A percentile compares a stretch with the other conserved stretches of the same genome.
These are phyloP conservation scores for Panopea generosa DNA, from an alignment of 2,888 invertebrate species.

Conservation along the genomic window DNA sequence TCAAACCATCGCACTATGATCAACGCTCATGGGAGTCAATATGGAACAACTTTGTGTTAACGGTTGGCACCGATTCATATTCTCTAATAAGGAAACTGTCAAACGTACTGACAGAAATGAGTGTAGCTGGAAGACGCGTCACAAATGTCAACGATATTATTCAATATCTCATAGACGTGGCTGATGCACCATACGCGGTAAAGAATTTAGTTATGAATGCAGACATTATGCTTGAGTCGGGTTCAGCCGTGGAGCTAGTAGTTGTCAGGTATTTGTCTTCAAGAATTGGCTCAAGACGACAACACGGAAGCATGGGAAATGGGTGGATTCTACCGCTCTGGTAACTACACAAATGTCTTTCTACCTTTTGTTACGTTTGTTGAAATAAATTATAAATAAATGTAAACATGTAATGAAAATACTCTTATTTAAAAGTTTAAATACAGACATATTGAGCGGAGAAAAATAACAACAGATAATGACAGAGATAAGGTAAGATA, in stretches of 20 bases:
- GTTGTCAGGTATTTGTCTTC: conserved; percentile 19
- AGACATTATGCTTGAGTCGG: conserved; percentile 7
- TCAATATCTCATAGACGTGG: conserved; percentile 20
- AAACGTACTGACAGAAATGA: conserved; percentile 32
- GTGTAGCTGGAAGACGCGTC: conserved; percentile 33
- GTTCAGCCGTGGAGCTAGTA: conserved; percentile 2
- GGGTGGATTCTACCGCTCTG: conserved; percentile 51
- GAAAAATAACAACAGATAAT: no score
- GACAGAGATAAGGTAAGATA: no score
- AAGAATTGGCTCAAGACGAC: conserved; percentile 30
- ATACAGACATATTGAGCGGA: no score
- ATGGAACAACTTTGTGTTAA: conserved; percentile 42
- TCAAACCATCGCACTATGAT: conserved; percentile 25
- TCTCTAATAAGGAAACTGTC: conserved; percentile 34
- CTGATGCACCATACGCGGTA: conserved; percentile 34
- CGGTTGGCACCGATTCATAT: conserved; percentile 26
- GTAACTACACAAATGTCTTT: neutral
- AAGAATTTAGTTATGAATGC: neutral
- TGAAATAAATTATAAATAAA: no score
- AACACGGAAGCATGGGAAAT: conserved; percentile 32
- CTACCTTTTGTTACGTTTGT: neutral
- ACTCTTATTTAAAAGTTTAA: no score
- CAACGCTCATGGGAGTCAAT: conserved; percentile 21
- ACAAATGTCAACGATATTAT: conserved; percentile 19
- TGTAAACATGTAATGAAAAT: neutral